A percentile compares a stretch with the other conserved stretches of the same genome.
Conservation (phyloP, 2,113 vertebrate species). For the Paradoxurus hermaphroditus region DNA sequence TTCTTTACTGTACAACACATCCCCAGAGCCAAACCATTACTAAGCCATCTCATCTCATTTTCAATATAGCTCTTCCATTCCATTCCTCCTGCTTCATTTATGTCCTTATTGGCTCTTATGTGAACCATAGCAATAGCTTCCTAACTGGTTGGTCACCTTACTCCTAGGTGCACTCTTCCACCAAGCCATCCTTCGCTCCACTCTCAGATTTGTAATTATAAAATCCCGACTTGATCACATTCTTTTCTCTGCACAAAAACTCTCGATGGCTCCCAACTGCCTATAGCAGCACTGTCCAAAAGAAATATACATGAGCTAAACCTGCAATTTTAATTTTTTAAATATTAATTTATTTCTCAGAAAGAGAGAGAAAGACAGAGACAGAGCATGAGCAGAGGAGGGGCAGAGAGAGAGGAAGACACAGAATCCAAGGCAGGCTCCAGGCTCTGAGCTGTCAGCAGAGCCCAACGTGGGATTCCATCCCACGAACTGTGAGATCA, state of each 20-base stretch:
- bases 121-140: not conserved
- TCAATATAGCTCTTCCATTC: not conserved
- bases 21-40: not conserved
- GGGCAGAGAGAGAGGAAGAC: too few species aligned
- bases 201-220: not conserved
- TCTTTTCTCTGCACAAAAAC: not conserved
- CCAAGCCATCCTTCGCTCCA: not conserved
- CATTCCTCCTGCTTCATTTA: not conserved
- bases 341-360: too few species aligned
- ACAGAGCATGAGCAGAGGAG: too few species aligned
- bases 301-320: not conserved
- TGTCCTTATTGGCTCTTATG: not conserved
- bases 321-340: not conserved
- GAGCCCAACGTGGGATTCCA: too few species aligned
- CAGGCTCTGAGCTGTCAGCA: too few species aligned
- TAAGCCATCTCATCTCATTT: not conserved
- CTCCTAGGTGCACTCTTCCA: not conserved
- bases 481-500: too few species aligned
- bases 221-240: not conserved
- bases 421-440: too few species aligned
- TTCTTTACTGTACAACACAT: not conserved
- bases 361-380: too few species aligned
- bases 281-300: not conserved
- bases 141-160: not conserved
- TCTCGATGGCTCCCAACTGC: not conserved